Base-by-base conservation (phyloP, 1,140 invertebrate genomes). In the Cotesia vestalis region DNA sequence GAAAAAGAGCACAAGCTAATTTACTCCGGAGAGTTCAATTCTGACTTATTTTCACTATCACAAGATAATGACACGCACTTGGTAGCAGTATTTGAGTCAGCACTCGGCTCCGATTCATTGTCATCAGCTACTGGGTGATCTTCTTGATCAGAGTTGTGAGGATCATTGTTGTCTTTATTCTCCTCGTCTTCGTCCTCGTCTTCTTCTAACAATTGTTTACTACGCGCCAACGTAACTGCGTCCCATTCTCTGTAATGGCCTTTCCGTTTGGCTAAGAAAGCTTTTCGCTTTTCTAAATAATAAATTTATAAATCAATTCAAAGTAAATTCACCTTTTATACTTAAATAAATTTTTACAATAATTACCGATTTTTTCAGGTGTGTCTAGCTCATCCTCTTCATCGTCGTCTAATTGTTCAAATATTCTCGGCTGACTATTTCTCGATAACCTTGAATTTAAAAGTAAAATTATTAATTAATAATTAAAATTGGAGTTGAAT, bases 241-340 rank as follows among this genome's bases (percentile, higher is more conserved):
- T 96, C 92, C 85, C 95, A 98, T 85, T 99, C 98, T 85, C 98
- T 97, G 86, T 99, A 99, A 84, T 99, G 98, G 73, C 94, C 91
- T 88, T 97, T 98, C 68, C 97, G 89, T 84, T 98, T 98, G 53
- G 92, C 91, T 85, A 97, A 94, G 83, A 98, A 98, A 73, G 91
- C 90, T 81, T 92, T 90, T 75, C 91, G 89, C 78, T 91, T 89
- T 72, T 88, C 92, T 93, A 74, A 71, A 88, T 83, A 67, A 61
- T 64, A 14, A 71, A 59, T n/a, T 51, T 51, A 75, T 46, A 20
- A 46, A 75, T 46, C 6, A 46, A 27, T 8, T 8, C 66, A 69
- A 12, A 17, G n/a, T 53, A 35, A 57, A 6, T 38, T 36, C 2
- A 34, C 11, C 51, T 14, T 0, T 9, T 4, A 20, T 17, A 36